phyloP scores from a whole-genome alignment of 2,888 invertebrate genomes.

The Saturnia pavonia region DNA sequence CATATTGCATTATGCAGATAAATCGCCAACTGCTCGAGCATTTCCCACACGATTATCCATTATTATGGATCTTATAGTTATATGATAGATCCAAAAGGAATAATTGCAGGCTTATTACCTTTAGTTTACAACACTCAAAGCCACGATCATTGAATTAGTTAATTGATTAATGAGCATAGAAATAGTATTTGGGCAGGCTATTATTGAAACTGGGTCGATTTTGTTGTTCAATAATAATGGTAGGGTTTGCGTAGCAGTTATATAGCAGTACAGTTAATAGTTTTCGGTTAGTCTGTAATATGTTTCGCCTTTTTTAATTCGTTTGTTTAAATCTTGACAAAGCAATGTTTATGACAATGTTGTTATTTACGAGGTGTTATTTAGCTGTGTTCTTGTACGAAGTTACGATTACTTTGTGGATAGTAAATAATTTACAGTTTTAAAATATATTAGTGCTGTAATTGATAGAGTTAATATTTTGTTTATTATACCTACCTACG shows the following conservation, averaged over 20 bases:
- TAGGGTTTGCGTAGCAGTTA: slow-evolving; percentile 38
- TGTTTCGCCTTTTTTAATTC: background rate
- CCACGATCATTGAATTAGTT: slow-evolving; percentile 52
- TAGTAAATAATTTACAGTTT: background rate
- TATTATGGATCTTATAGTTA: slow-evolving; percentile 54
- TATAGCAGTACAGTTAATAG: slow-evolving; percentile 24
- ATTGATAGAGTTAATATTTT: no score
- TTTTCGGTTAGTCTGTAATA: background rate
- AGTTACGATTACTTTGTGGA: background rate
- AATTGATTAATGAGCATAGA: slow-evolving; percentile 59
- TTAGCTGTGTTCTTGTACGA: background rate
- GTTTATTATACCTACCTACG: no score
- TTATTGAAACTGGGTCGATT: slow-evolving; percentile 57
- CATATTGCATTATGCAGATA: slow-evolving; percentile 48
- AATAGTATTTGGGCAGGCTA: slow-evolving; percentile 36
- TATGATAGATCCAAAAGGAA: slow-evolving; percentile 42
- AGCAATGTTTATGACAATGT: background rate
- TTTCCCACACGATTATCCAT: slow-evolving; percentile 58
- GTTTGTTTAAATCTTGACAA: background rate
- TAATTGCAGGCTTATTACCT: slow-evolving; percentile 47
- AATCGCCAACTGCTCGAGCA: slow-evolving; percentile 41
- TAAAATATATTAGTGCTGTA: no score
- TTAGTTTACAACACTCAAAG: slow-evolving; percentile 49
- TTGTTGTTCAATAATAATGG: slow-evolving; percentile 51
- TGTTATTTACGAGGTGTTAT: background rate